A percentile compares a stretch with the other conserved stretches of the same genome.
Evolutionary conservation across 2,888 invertebrate genomes (phyloP).

Genomic region (Spatulosminthurus flaviceps): DNA sequence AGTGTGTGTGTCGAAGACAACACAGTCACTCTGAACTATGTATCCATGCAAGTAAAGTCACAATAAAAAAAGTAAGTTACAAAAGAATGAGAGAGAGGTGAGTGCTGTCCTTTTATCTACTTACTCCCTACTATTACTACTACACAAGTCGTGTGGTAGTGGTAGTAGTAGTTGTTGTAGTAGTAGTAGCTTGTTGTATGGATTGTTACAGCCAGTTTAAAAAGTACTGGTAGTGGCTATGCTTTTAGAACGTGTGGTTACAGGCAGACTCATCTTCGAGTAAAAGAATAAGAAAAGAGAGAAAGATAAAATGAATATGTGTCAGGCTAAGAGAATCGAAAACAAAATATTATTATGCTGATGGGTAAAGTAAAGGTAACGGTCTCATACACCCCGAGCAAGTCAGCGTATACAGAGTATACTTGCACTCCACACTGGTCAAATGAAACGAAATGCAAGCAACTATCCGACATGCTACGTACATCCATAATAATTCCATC

Average conservation of each 20-base stretch:
- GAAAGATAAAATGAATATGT: constrained; percentile 29
- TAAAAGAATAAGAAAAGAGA: not conserved
- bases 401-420: not conserved
- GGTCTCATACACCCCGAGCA: constrained; percentile 25
- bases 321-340: constrained; percentile 29
- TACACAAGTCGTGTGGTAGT: too few species aligned
- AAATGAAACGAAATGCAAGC: too few species aligned
- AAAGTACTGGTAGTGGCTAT: not conserved
- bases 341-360: constrained; percentile 24
- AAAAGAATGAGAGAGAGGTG: constrained; percentile 6
- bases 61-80: constrained; percentile 5
- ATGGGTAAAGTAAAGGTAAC: constrained; percentile 32
- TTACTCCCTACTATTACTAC: too few species aligned
- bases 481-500: too few species aligned
- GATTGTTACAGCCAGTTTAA: not conserved
- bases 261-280: not conserved
- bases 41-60: not conserved
- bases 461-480: too few species aligned
- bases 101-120: constrained; percentile 6
- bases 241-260: not conserved
- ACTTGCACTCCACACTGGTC: too few species aligned
- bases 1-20: constrained; percentile 2
- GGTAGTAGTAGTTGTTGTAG: too few species aligned
- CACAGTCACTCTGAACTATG: not conserved
- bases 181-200: too few species aligned